Evolutionary conservation across 2,797 vertebrate species (phyloP).

Genomic region (Tiaroga cobitis): DNA sequence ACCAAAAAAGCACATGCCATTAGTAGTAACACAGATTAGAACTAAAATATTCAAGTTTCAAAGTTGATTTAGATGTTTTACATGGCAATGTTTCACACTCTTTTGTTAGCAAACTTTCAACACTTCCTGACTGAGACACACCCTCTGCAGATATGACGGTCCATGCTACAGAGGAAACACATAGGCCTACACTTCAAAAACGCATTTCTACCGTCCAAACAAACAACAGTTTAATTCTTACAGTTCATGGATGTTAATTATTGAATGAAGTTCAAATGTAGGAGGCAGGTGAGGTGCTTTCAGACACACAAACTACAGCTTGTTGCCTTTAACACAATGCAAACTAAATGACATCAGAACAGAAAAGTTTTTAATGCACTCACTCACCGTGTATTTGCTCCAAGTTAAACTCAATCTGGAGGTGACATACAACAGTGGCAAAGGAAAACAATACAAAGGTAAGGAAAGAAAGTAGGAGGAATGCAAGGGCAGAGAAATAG

Average conservation of each 20-base stretch:
- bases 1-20: conserved; percentile 63
- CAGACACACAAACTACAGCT: not conserved
- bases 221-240: not conserved
- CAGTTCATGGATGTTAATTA: not conserved
- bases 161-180: not conserved
- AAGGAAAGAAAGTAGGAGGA: conserved; percentile 61
- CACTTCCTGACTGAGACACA: conserved; percentile 43
- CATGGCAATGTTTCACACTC: not conserved
- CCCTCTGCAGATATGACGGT: conserved; percentile 31
- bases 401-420: conserved; percentile 91
- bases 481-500: conserved; percentile 51
- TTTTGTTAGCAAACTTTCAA: conserved; percentile 48
- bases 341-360: conserved; percentile 42
- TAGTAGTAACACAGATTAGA: not conserved
- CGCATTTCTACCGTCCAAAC: not conserved
- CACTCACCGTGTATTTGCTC: conserved; percentile 92
- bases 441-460: conserved; percentile 45
- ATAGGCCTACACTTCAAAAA: not conserved
- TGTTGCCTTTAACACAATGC: conserved; percentile 49
- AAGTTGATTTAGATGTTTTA: not conserved
- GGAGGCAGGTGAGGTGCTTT: not conserved
- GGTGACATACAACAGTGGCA: conserved; percentile 67
- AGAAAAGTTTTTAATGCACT: conserved; percentile 70
- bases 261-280: not conserved
- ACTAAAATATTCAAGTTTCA: not conserved